A percentile compares a stretch with the other conserved stretches of the same genome.
Evolutionary conservation across 2,113 vertebrate genomes (phyloP).

Genomic region (Odocoileus virginianus): DNA sequence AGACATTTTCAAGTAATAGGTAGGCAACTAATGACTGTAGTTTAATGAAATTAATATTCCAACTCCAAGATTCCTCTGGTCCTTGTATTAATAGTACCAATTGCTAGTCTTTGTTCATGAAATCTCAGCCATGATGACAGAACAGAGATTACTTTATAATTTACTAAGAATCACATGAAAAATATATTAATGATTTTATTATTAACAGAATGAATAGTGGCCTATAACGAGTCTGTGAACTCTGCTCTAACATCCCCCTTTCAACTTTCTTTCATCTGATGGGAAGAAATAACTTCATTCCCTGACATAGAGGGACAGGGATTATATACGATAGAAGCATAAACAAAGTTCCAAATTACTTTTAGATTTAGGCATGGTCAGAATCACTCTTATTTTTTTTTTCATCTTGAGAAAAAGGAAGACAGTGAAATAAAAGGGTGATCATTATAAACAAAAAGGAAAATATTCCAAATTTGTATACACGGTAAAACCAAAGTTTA

Average conservation of each 20-base stretch:
- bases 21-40: not conserved
- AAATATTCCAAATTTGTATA: not conserved
- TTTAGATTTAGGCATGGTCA: not conserved
- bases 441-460: not conserved
- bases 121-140: not conserved
- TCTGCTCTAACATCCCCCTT: not conserved
- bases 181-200: not conserved
- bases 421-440: not conserved
- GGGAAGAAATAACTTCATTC: not conserved
- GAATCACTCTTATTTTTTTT: not conserved
- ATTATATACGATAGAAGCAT: not conserved
- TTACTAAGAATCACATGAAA: not conserved
- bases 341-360: not conserved
- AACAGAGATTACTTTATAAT: not conserved
- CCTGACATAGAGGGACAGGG: not conserved
- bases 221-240: not conserved
- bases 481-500: not conserved
- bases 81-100: not conserved
- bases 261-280: not conserved
- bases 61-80: not conserved
- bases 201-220: not conserved
- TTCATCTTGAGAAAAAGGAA: constrained; percentile 16
- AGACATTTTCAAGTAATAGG: not conserved
- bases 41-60: not conserved
- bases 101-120: not conserved